Evolutionary conservation across 2,797 vertebrate genomes (phyloP).

Genomic region (Clarias platycephalus): DNA sequence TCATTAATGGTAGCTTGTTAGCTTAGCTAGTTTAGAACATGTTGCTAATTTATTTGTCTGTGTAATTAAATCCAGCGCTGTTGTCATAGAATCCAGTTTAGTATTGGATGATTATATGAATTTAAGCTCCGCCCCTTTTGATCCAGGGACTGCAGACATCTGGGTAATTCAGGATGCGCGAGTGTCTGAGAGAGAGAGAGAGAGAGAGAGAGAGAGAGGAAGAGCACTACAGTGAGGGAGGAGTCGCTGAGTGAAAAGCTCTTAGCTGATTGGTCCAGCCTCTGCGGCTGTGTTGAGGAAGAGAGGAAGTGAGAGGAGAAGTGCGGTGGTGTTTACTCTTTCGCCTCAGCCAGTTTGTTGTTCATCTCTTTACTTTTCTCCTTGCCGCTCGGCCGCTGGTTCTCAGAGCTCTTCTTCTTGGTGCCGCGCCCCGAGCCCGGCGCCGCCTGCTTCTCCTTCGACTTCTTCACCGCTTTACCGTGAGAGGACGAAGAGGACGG

Average conservation of each 20-base stretch:
- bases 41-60: background rate
- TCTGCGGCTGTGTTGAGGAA: slow-evolving; percentile 50
- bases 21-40: background rate
- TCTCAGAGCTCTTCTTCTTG: slow-evolving; percentile 87
- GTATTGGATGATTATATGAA: background rate
- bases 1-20: background rate
- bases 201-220: slow-evolving; percentile 19
- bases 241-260: slow-evolving; percentile 75
- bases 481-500: slow-evolving; percentile 74
- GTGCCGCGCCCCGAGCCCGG: slow-evolving; percentile 71
- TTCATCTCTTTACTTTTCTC: slow-evolving; percentile 99
- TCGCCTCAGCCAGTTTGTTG: slow-evolving; percentile 99
- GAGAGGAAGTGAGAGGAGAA: slow-evolving; percentile 71
- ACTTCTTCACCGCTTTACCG: slow-evolving; percentile 85
- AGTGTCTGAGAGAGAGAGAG: background rate
- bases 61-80: background rate
- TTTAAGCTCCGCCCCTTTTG: background rate
- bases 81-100: background rate
- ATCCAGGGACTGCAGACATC: background rate
- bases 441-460: slow-evolving; percentile 90
- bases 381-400: slow-evolving; percentile 83
- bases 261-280: slow-evolving; percentile 78
- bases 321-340: slow-evolving; percentile 98
- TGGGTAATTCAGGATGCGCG: background rate
- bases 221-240: slow-evolving; percentile 46